Conservation (phyloP, 2,113 vertebrate genomes). For the Picathartes gymnocephalus region DNA sequence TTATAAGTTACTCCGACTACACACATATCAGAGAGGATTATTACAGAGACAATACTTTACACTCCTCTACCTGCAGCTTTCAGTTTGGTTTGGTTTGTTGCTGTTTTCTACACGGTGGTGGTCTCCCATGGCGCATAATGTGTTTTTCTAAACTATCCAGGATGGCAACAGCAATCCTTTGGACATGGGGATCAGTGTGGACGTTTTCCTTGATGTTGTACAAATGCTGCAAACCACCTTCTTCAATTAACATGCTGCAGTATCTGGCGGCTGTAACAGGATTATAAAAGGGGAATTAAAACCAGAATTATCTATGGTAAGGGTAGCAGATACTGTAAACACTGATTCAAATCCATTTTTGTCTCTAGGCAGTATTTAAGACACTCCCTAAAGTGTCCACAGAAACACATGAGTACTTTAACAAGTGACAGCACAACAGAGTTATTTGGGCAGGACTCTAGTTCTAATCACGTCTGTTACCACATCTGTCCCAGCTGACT, state of each 20-base stretch:
- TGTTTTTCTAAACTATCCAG: conserved; percentile 92
- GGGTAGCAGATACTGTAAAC: background rate
- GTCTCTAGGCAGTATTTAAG: background rate
- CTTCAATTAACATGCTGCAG: conserved; percentile 97
- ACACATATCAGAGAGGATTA: conserved; percentile 59
- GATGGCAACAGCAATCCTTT: conserved; percentile 85
- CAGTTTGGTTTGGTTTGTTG: conserved; percentile 71
- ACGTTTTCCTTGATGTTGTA: conserved; percentile 85
- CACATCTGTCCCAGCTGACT: background rate
- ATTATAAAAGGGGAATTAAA: background rate
- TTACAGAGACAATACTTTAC: conserved; percentile 50
- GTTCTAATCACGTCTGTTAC: background rate
- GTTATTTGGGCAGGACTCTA: background rate
- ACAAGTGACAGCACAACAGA: background rate
- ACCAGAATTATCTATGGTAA: background rate
- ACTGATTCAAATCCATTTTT: background rate
- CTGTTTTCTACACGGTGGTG: conserved; percentile 69
- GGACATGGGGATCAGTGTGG: conserved; percentile 88
- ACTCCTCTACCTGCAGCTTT: conserved; percentile 57
- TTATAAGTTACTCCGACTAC: conserved; percentile 64
- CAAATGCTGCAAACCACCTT: conserved; percentile 91
- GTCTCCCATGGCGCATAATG: conserved; percentile 84
- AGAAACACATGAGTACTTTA: background rate
- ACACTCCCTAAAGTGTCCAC: background rate
- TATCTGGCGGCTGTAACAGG: conserved; percentile 85